phyloP scores from a whole-genome alignment of 2,888 invertebrate species.

The Autographa pulchrina region DNA sequence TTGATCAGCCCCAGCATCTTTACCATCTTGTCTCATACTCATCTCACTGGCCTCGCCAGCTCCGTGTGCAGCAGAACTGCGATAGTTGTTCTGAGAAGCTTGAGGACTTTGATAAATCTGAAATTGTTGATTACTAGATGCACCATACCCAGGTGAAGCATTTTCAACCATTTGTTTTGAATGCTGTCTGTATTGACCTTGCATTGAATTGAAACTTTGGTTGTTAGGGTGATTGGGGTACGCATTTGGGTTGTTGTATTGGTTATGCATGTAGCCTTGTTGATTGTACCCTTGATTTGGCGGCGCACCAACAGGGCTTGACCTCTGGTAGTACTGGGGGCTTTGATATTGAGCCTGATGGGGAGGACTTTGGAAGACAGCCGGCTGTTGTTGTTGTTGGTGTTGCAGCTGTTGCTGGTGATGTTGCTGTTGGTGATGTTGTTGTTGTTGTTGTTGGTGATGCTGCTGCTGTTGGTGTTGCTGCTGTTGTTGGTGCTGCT shows the following conservation, averaged over 20 bases:
- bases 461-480: constrained; percentile 63
- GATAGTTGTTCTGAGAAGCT: constrained; percentile 72
- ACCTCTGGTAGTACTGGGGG: constrained; percentile 81
- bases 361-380: constrained; percentile 82
- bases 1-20: constrained; percentile 69
- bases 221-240: constrained; percentile 73
- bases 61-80: constrained; percentile 66
- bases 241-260: constrained; percentile 76
- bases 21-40: constrained; percentile 69
- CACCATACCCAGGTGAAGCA: constrained; percentile 69
- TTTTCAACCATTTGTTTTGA: constrained; percentile 75
- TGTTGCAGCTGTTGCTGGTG: constrained; percentile 60
- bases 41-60: constrained; percentile 67
- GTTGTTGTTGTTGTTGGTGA: constrained; percentile 59
- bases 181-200: constrained; percentile 79
- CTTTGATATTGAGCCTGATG: constrained; percentile 84
- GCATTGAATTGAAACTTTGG: constrained; percentile 77
- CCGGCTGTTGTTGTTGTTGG: constrained; percentile 67
- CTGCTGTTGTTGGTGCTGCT: constrained; percentile 69
- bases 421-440: constrained; percentile 55
- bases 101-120: constrained; percentile 86
- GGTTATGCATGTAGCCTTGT: constrained; percentile 77
- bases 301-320: constrained; percentile 70
- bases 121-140: constrained; percentile 74
- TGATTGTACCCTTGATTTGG: constrained; percentile 76